Conservation (phyloP, 1,140 invertebrate species). For the Drosophila mayri region DNA sequence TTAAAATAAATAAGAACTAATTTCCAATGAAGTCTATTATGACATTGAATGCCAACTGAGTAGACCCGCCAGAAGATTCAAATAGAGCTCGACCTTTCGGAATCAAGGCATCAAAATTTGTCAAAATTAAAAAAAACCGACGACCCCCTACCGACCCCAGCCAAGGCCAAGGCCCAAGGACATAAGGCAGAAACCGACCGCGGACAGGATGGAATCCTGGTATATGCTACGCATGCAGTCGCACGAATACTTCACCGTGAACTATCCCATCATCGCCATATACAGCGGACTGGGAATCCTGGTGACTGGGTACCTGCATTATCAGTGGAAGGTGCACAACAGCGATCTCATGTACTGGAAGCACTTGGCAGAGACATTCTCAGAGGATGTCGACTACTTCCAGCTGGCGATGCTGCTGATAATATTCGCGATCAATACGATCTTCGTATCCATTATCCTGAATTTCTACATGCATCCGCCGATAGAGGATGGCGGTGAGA, state of each 20-base stretch:
- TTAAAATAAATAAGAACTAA: not conserved
- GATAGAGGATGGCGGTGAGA: slow-evolving; percentile 41
- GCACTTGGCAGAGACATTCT: slow-evolving; percentile 44
- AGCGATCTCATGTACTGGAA: slow-evolving; percentile 77
- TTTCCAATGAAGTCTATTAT: not conserved
- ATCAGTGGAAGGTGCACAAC: slow-evolving; percentile 65
- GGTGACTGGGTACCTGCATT: slow-evolving; percentile 70
- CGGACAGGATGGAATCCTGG: slow-evolving; percentile 53
- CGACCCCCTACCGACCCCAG: not conserved
- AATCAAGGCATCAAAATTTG: slow-evolving; percentile 22
- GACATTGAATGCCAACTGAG: slow-evolving; percentile 4
- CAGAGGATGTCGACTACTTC: slow-evolving; percentile 59
- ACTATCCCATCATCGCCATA: slow-evolving; percentile 69
- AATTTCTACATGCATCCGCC: slow-evolving; percentile 55
- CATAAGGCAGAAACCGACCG: not conserved
- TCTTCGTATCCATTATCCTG: slow-evolving; percentile 62
- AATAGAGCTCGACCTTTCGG: slow-evolving; percentile 14
- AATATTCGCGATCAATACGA: slow-evolving; percentile 60
- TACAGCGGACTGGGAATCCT: slow-evolving; percentile 48
- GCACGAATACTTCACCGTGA: slow-evolving; percentile 55
- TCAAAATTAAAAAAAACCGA: not conserved
- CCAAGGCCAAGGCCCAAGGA: not conserved
- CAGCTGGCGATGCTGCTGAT: slow-evolving; percentile 62
- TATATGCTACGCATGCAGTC: slow-evolving; percentile 45
- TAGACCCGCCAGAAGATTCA: slow-evolving; percentile 23